A percentile compares a stretch with the other conserved stretches of the same genome.
These are phyloP conservation scores for Trigoniulus corallinus DNA, from an alignment of 1,140 invertebrate genomes.

Conservation along the genomic window DNA sequence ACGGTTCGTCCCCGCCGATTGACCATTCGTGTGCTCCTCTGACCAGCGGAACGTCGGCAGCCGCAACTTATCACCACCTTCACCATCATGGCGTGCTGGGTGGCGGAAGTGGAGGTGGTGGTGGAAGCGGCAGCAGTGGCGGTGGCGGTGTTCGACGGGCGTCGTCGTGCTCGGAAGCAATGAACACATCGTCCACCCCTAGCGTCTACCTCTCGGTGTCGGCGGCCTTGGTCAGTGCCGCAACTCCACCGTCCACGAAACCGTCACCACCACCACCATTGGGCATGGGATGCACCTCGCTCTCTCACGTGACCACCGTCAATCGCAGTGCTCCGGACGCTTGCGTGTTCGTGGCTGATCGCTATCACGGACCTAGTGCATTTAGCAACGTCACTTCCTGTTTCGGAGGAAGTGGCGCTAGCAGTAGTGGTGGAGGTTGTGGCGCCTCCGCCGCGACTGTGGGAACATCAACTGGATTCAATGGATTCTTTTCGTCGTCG, in stretches of 20 bases:
- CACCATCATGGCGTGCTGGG: neutral
- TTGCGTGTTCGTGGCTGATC: neutral
- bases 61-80: too few species aligned
- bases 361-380: neutral
- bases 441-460: too few species aligned
- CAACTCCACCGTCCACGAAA: neutral
- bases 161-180: too few species aligned
- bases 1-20: too few species aligned
- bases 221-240: neutral
- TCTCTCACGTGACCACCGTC: neutral
- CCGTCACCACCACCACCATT: neutral
- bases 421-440: too few species aligned
- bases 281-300: too few species aligned
- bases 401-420: too few species aligned
- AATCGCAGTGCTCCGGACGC: neutral
- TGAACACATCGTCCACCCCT: too few species aligned
- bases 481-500: neutral
- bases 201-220: neutral
- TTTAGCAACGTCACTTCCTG: neutral
- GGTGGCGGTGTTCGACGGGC: neutral
- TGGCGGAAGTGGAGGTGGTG: neutral
- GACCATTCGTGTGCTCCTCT: too few species aligned
- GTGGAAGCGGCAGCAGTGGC: neutral
- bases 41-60: too few species aligned
- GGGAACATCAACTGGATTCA: too few species aligned